These are phyloP conservation scores for Bombus terrestris DNA, from an alignment of 1,140 invertebrate species.

Conservation along the genomic window DNA sequence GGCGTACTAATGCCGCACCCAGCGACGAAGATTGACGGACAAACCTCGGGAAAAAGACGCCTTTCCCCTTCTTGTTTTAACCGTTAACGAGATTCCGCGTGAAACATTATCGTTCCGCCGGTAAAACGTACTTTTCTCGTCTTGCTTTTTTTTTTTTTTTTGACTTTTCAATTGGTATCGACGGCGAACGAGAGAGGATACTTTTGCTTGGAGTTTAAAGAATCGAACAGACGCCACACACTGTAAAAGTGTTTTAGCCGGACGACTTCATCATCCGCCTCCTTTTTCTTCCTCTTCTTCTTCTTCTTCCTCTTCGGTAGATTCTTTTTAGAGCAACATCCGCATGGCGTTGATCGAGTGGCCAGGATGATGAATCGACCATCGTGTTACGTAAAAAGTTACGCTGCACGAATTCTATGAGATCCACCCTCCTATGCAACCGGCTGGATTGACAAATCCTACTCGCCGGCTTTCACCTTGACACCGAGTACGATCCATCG, in stretches of 20 bases:
- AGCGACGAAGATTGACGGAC: slow-evolving; percentile 37
- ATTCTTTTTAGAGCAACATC: slow-evolving; percentile 40
- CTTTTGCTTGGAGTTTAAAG: no score
- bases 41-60: not conserved
- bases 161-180: no score
- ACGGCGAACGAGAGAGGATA: no score
- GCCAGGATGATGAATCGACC: slow-evolving; percentile 66
- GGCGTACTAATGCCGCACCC: slow-evolving; percentile 23
- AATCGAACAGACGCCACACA: no score
- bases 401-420: slow-evolving; percentile 37
- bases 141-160: no score
- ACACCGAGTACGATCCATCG: not conserved
- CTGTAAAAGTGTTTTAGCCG: no score
- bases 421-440: slow-evolving; percentile 30
- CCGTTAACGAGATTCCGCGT: slow-evolving; percentile 9
- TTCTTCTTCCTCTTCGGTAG: not conserved
- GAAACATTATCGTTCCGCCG: not conserved
- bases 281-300: slow-evolving; percentile 28
- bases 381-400: slow-evolving; percentile 58
- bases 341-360: slow-evolving; percentile 63
- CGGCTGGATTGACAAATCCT: slow-evolving; percentile 56
- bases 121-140: not conserved
- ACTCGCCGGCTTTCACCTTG: slow-evolving; percentile 8
- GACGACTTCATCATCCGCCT: not conserved
- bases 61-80: not conserved